Conservation (phyloP, 2,113 vertebrate species). For the Catagonus wagneri region DNA sequence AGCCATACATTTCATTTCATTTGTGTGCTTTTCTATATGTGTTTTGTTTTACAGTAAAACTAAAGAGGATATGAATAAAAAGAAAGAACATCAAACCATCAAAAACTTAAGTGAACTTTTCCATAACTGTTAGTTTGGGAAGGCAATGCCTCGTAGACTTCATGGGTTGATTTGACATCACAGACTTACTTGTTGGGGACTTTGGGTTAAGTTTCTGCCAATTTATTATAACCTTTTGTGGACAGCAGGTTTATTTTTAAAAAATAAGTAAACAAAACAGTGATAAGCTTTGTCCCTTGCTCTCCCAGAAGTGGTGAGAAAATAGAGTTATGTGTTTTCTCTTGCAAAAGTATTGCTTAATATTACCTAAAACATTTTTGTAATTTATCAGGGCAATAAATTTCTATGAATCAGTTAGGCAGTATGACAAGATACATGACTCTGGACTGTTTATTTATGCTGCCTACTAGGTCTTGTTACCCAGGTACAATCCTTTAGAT, state of each 20-base stretch:
- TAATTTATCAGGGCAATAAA: constrained; percentile 30
- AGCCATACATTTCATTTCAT: not conserved
- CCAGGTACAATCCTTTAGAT: not conserved
- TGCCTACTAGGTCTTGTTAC: not conserved
- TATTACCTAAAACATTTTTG: constrained; percentile 49
- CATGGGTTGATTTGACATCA: constrained; percentile 27
- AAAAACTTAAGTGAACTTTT: constrained; percentile 37
- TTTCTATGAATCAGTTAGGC: constrained; percentile 32
- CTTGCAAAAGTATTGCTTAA: constrained; percentile 58
- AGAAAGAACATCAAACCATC: constrained; percentile 1
- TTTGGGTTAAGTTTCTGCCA: constrained; percentile 55
- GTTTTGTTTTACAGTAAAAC: constrained; percentile 39
- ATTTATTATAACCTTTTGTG: constrained; percentile 68
- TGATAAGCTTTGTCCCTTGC: constrained; percentile 67
- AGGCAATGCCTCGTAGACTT: constrained; percentile 11
- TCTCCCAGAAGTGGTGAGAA: constrained; percentile 69
- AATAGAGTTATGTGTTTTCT: constrained; percentile 63
- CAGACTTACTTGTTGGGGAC: constrained; percentile 46
- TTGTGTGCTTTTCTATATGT: not conserved
- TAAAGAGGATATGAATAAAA: not conserved
- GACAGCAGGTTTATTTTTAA: constrained; percentile 72
- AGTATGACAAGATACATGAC: not conserved
- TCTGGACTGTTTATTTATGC: not conserved
- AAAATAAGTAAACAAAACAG: constrained; percentile 71
- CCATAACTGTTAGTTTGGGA: constrained; percentile 41